Base-by-base conservation (phyloP, 2,888 invertebrate genomes). In the Acrocyrtus sp. region DNA sequence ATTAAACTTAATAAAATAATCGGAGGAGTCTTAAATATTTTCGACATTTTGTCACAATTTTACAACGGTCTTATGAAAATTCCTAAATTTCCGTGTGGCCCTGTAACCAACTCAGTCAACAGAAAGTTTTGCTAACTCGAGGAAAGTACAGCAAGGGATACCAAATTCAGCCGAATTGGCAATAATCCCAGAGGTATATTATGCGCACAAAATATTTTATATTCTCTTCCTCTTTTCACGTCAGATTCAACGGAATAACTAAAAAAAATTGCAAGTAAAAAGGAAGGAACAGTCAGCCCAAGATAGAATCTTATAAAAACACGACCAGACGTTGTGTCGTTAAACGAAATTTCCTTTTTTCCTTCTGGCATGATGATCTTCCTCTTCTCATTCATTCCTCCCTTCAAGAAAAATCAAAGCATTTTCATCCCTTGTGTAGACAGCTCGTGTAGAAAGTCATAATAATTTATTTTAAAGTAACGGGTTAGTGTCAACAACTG, bases 401-500 rank as follows among this genome's bases (percentile, higher is more conserved):
- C 50, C 51, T 70, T 70, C 50, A 70, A n/a, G n/a, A n/a, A n/a
- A 70, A 70, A 62, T 63, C 63, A 70, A 70, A 70, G 51, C 70
- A 70, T 70, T 70, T n/a, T n/a, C n/a, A n/a, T n/a, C n/a, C 63
- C 54, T 70, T 57, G n/a, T n/a, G 70, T 34, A 62, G 70, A 70
- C 70, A 70, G 62, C 70, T 70, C 63, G 70, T 70, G 70, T 70
- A 70, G 70, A 70, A 70, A 70, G 70, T 70, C 12, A 45, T 45
- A 70, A 70, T 70, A 75, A 72, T 75, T 75, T 75, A 70, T 65
- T 74, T 74, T 66, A 53, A 74, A 70, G 61, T 75, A 75, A 75
- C 75, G 75, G 75, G 69, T 70, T 66, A 54, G 60, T 75, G 70
- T 75, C 75, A 75, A 75, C 74, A 73, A 67, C 63, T 72, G 75